phyloP scores from a whole-genome alignment of 2,113 vertebrate species.

The Pachypanchax playfairii region DNA sequence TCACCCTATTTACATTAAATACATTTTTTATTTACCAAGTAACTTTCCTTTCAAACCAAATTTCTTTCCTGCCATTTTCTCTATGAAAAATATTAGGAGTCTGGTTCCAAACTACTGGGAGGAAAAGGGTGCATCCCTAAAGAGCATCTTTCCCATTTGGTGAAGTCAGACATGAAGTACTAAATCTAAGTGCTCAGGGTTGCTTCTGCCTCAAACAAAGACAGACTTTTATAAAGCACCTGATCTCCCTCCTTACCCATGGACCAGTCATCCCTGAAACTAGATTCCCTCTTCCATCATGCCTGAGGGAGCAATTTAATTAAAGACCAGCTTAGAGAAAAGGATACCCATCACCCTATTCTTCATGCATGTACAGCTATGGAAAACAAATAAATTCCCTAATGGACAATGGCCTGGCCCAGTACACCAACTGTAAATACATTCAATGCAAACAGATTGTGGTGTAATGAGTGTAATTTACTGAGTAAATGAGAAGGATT shows the following conservation, averaged over 20 bases:
- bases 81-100: too few relatives aligned
- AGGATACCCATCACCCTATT: slow-evolving; percentile 53
- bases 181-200: background rate
- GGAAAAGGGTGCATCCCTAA: too few relatives aligned
- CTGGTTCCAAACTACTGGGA: too few relatives aligned
- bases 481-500: slow-evolving; percentile 28
- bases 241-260: slow-evolving; percentile 33
- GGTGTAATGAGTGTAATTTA: slow-evolving; percentile 48
- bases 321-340: slow-evolving; percentile 63
- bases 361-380: slow-evolving; percentile 34
- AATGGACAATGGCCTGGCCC: slow-evolving; percentile 19
- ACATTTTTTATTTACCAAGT: too few relatives aligned
- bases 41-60: too few relatives aligned
- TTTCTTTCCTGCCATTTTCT: too few relatives aligned
- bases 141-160: background rate
- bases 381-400: slow-evolving; percentile 48
- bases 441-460: slow-evolving; percentile 43
- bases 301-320: slow-evolving; percentile 78
- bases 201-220: slow-evolving; percentile 34
- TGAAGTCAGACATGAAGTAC: background rate
- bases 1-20: too few relatives aligned
- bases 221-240: slow-evolving; percentile 30
- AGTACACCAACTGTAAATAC: slow-evolving; percentile 46
- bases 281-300: slow-evolving; percentile 72
- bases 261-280: slow-evolving; percentile 72